A percentile compares a stretch with the other conserved stretches of the same genome.
Evolutionary conservation across 1,140 invertebrate genomes (phyloP).

Genomic region (Drosophila sproati): DNA sequence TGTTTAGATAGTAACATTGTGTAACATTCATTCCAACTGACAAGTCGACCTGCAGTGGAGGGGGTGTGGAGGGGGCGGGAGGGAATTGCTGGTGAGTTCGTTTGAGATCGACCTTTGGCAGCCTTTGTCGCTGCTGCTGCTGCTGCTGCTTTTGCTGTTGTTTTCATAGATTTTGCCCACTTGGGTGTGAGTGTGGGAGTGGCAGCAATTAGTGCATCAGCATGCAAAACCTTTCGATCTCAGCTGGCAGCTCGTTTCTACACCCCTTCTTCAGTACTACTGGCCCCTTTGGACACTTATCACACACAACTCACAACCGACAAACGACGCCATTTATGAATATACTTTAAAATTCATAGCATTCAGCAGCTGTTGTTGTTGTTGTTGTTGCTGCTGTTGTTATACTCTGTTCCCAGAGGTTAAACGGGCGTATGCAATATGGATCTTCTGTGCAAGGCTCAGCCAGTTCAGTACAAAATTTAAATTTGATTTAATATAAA

Average conservation of each 20-base stretch:
- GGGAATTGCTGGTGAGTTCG: too few species aligned
- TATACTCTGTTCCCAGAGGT: constrained; percentile 2
- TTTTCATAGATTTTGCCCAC: constrained; percentile 68
- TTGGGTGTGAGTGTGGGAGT: constrained; percentile 16
- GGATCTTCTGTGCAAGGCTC: too few species aligned
- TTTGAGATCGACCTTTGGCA: background rate
- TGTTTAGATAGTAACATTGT: constrained; percentile 50
- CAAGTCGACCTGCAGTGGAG: constrained; percentile 8
- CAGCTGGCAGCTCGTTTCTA: constrained; percentile 8
- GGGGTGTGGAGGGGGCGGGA: background rate
- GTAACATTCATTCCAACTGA: constrained; percentile 75
- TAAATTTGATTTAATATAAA: too few species aligned
- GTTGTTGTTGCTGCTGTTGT: constrained; percentile 25
- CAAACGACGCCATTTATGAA: constrained; percentile 69
- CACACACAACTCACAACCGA: constrained; percentile 41
- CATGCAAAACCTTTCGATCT: constrained; percentile 58
- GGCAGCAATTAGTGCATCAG: constrained; percentile 76
- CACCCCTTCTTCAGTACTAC: background rate
- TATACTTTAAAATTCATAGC: constrained; percentile 80
- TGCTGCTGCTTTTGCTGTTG: background rate
- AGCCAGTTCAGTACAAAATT: too few species aligned
- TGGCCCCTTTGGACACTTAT: constrained; percentile 18
- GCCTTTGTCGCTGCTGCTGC: constrained; percentile 29
- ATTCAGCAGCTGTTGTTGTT: background rate
- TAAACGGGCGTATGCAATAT: too few species aligned